These are phyloP conservation scores for Ariolimax columbianus DNA, from an alignment of 2,888 invertebrate species.

Conservation along the genomic window DNA sequence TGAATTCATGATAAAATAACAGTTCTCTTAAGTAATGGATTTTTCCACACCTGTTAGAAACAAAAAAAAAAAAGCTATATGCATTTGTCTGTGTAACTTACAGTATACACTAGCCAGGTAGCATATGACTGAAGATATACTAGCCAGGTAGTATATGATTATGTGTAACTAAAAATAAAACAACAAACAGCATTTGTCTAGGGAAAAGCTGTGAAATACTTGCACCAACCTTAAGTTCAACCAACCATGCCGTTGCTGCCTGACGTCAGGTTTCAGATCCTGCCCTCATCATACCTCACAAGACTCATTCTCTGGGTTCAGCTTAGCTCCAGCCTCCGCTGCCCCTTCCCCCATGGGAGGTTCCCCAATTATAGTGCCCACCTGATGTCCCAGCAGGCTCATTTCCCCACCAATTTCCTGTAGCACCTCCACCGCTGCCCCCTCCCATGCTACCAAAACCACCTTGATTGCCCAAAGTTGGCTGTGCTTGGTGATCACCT, in stretches of 20 bases:
- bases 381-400: conserved; percentile 47
- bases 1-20: neutral
- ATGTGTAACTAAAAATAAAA: neutral
- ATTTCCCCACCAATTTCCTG: conserved; percentile 51
- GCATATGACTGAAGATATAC: neutral
- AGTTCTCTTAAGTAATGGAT: too few relatives aligned
- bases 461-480: conserved; percentile 44
- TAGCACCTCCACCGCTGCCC: conserved; percentile 47
- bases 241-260: neutral
- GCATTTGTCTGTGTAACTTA: too few relatives aligned
- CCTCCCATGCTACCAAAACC: conserved; percentile 51
- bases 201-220: neutral
- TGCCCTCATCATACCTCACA: neutral
- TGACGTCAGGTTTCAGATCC: neutral
- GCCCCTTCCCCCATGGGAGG: conserved; percentile 53
- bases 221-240: neutral
- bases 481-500: conserved; percentile 45
- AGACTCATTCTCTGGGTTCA: neutral
- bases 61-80: too few relatives aligned
- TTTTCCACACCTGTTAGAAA: too few relatives aligned
- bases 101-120: too few relatives aligned
- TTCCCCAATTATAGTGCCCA: conserved; percentile 56
- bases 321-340: conserved; percentile 57
- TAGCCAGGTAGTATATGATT: neutral
- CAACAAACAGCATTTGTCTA: neutral